A percentile compares a stretch with the other conserved stretches of the same genome.
Conservation (phyloP, 2,113 vertebrate genomes). For the Monopterus albus region DNA sequence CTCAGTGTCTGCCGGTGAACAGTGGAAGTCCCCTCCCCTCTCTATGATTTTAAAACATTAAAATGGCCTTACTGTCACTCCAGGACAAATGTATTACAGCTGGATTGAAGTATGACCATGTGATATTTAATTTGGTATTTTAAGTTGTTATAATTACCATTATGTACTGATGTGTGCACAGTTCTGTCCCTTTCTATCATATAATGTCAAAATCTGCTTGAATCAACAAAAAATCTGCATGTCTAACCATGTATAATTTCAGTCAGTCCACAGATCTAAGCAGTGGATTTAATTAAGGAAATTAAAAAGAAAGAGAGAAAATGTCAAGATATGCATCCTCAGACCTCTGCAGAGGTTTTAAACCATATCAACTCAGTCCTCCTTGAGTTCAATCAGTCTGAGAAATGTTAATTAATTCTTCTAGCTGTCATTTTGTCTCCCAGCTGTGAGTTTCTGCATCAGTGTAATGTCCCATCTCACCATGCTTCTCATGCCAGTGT, state of each 20-base stretch:
- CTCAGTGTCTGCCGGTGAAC: conserved; percentile 13
- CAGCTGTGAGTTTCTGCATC: neutral
- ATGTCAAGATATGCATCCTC: conserved; percentile 27
- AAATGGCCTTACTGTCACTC: conserved; percentile 32
- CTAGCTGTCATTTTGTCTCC: conserved; percentile 12
- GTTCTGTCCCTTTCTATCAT: neutral
- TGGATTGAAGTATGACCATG: neutral
- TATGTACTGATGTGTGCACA: neutral
- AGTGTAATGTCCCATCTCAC: neutral
- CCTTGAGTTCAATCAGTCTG: conserved; percentile 11
- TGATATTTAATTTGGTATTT: conserved; percentile 7
- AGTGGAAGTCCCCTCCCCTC: neutral
- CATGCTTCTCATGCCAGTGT: neutral
- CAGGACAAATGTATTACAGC: conserved; percentile 27
- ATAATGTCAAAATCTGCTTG: neutral
- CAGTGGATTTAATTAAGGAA: neutral
- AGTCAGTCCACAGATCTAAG: too few relatives aligned
- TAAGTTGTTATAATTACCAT: neutral
- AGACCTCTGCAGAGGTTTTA: neutral
- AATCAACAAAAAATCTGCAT: neutral
- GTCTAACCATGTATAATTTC: neutral
- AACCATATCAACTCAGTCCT: conserved; percentile 2
- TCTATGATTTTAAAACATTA: conserved; percentile 37
- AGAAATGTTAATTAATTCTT: conserved; percentile 64
- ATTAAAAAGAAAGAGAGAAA: conserved; percentile 11